These are phyloP conservation scores for Styela clava DNA, from an alignment of 23 tunicate genomes.

Conservation along the genomic window DNA sequence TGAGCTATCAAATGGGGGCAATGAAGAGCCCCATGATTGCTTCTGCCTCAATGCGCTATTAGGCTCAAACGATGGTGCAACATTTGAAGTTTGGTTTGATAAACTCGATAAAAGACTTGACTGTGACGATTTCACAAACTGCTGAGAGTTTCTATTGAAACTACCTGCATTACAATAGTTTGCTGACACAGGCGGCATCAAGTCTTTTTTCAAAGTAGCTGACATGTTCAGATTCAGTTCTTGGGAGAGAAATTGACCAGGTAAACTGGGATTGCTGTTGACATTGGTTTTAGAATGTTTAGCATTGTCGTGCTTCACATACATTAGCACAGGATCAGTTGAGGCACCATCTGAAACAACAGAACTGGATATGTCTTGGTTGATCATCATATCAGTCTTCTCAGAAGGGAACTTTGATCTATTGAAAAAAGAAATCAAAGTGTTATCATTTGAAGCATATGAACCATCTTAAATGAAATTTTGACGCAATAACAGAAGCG, in stretches of 20 bases:
- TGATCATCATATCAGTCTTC: background rate
- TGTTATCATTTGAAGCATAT: too few relatives aligned
- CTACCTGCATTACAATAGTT: background rate
- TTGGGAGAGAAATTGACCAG: background rate
- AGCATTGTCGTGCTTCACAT: background rate
- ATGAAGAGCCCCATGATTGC: background rate
- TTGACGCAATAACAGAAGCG: too few relatives aligned
- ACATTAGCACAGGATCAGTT: constrained; percentile 28
- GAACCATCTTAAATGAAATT: too few relatives aligned
- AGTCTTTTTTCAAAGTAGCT: background rate
- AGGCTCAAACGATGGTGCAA: background rate
- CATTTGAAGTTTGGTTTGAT: background rate
- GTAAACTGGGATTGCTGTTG: background rate
- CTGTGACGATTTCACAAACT: background rate
- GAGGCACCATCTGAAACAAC: background rate
- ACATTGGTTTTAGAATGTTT: background rate
- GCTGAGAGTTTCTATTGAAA: background rate
- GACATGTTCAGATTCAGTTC: background rate
- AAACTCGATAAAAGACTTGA: background rate
- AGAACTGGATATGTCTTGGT: background rate
- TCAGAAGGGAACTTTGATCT: constrained; percentile 12
- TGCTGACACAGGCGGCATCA: background rate
- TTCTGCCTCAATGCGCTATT: background rate
- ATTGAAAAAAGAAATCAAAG: background rate
- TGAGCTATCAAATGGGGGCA: background rate